These are phyloP conservation scores for Formica exsecta DNA, from an alignment of 1,140 invertebrate genomes.

Conservation along the genomic window DNA sequence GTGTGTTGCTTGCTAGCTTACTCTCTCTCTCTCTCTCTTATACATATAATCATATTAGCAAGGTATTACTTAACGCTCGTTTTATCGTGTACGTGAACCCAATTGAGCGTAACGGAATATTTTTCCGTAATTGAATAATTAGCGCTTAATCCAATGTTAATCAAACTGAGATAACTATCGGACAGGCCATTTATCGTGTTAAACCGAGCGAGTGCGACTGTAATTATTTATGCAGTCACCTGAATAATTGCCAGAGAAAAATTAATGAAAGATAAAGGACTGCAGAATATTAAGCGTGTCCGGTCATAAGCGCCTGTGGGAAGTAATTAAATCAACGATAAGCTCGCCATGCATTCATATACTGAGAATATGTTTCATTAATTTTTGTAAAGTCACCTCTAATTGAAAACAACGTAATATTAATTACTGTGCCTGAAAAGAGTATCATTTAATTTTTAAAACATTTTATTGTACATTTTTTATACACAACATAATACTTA, in stretches of 20 bases:
- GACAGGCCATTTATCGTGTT: constrained; percentile 37
- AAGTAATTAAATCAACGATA: constrained; percentile 42
- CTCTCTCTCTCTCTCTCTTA: too few species aligned
- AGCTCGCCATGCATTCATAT: not conserved
- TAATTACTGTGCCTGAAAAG: not conserved
- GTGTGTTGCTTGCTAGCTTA: not conserved
- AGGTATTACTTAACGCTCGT: not conserved
- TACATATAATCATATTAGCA: not conserved
- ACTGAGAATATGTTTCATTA: not conserved
- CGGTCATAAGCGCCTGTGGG: not conserved
- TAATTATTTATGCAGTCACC: constrained; percentile 71
- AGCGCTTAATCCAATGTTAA: constrained; percentile 31
- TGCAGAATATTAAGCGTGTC: constrained; percentile 8
- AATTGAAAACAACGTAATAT: not conserved
- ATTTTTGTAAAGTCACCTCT: not conserved
- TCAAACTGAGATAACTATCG: constrained; percentile 59
- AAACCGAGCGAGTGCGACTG: constrained; percentile 12
- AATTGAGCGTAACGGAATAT: constrained; percentile 72
- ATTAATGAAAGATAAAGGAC: constrained; percentile 45
- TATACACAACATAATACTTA: not conserved
- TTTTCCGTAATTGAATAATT: constrained; percentile 74
- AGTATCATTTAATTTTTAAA: not conserved
- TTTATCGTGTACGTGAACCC: constrained; percentile 57
- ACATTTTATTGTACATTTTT: not conserved
- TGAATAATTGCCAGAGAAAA: constrained; percentile 71